Percentiles rank a stretch among this genome's conserved stretches.
Conservation (phyloP, 1,140 invertebrate species). For the Acromyrmex heyeri region DNA sequence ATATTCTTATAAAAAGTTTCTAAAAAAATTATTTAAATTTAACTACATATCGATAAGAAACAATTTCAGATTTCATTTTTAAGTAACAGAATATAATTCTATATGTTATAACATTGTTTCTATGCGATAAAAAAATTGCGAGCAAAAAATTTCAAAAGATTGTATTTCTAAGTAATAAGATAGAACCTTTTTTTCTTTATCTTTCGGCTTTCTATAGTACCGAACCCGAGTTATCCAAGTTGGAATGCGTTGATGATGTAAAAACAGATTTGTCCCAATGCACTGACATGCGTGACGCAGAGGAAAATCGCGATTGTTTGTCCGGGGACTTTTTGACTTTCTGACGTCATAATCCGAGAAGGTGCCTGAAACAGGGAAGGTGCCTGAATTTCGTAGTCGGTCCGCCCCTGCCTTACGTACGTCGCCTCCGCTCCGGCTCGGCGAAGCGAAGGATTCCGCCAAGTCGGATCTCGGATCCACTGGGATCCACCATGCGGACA, state of each 20-base stretch:
- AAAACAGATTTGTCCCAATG: background rate
- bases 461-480: constrained; percentile 75
- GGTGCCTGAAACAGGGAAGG: background rate
- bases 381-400: constrained; percentile 22
- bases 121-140: background rate
- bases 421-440: constrained; percentile 58
- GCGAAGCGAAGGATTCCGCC: constrained; percentile 78
- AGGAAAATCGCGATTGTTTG: background rate
- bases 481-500: constrained; percentile 70
- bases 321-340: background rate
- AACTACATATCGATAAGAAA: background rate
- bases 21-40: too few species aligned
- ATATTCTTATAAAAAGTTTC: background rate
- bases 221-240: background rate
- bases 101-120: background rate
- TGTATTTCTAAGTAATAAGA: too few species aligned
- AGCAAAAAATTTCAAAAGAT: background rate
- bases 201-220: background rate
- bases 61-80: background rate
- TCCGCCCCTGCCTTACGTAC: constrained; percentile 39
- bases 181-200: background rate
- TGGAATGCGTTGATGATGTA: background rate
- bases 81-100: background rate
- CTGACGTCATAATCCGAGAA: constrained; percentile 37
- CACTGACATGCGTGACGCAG: background rate